Evolutionary conservation across 2,797 vertebrate genomes (phyloP).

Genomic region (Halcyon smyrnensis): DNA sequence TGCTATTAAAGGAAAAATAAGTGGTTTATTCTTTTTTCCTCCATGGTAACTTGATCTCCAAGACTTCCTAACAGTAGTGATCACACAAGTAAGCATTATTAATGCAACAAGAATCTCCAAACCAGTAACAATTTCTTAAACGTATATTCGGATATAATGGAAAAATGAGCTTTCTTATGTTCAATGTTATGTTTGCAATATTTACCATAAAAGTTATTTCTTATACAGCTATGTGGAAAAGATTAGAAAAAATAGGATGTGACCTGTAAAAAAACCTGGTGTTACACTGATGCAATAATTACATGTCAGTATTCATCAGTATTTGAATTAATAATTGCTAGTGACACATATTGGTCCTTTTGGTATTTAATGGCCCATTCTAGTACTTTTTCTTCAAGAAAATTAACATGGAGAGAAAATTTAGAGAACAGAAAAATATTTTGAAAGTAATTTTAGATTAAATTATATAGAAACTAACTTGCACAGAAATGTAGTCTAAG

Average conservation of each 20-base stretch:
- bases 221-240: background rate
- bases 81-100: background rate
- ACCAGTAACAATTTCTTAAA: background rate
- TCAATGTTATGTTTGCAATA: background rate
- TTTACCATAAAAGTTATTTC: background rate
- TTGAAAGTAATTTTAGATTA: background rate
- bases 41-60: background rate
- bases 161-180: background rate
- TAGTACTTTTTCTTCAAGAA: background rate
- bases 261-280: background rate
- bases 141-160: background rate
- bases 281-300: background rate
- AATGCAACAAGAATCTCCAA: rapidly evolving
- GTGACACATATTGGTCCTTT: background rate
- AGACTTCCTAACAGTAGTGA: background rate
- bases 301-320: background rate
- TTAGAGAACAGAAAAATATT: background rate
- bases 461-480: background rate
- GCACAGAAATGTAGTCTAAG: background rate
- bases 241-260: background rate
- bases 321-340: background rate
- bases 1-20: background rate
- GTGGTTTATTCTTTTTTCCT: background rate
- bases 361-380: background rate
- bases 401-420: background rate